Base-by-base conservation (phyloP, 2,113 vertebrate genomes). In the Zapornia atra region DNA sequence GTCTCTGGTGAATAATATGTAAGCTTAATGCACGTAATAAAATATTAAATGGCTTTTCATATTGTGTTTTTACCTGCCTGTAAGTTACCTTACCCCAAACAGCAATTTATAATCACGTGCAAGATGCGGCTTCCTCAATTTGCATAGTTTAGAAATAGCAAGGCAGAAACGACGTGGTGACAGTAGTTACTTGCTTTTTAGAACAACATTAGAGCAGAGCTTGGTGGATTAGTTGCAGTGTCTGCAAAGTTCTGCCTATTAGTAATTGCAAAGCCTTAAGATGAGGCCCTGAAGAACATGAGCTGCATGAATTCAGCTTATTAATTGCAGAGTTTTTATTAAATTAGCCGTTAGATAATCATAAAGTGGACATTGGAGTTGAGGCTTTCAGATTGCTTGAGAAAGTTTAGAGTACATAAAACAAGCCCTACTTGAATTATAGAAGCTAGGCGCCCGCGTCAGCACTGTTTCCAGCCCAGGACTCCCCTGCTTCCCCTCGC, bases 171-270 rank as follows among this genome's bases (percentile, higher is more conserved):
- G 84, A 42, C 15, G 78, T 8, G 15, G 69, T 66, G 46, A 87
- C 29, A 46, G 59, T 42, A 88, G 88, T 77, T 82, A 54, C 61
- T 69, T 50, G 20, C 59, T 56, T 29, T 66, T 78, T 87, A 17
- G 84, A 92, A 91, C 36, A 79, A 81, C 21, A 70, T 94, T 95
- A 89, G 33, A 79, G 33, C 25, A 84, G 73, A 87, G 36, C 50
- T 94, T 36, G 66, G 69, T 42, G 40, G 20, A 82, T 79, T 61
- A 42, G 13, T 25, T 25, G 61, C 84, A 78, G 61, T 5, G 2
- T 68, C 90, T 91, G 86, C 93, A 95, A 38, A 91, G 82, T 79
- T 79, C 85, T 85, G 42, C 44, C 38, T 22, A 10, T 83, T 72
- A 81, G 51, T 59, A 87, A 71, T 34, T 12, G 34, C 61, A 42